Percentiles rank a stretch among this genome's conserved stretches.
Evolutionary conservation across 2,797 vertebrate genomes (phyloP).

Genomic region (Dryobates pubescens): DNA sequence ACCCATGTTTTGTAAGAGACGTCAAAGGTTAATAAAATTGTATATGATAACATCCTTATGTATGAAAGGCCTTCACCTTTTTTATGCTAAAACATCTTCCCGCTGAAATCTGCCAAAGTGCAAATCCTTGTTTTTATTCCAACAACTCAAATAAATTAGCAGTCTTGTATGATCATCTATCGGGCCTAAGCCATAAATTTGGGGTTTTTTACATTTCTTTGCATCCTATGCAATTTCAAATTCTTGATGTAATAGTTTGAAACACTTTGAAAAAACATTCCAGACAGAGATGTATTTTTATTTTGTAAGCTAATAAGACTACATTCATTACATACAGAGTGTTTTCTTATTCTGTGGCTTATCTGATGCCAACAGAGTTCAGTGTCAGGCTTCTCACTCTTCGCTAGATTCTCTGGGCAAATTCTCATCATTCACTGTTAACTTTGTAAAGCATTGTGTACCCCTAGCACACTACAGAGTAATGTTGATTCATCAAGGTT

Average conservation of each 20-base stretch:
- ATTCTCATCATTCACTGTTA: not conserved
- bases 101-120: not conserved
- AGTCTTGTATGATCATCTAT: not conserved
- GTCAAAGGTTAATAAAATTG: not conserved
- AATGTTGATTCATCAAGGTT: constrained; percentile 26
- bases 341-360: not conserved
- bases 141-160: not conserved
- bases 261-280: not conserved
- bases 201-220: not conserved
- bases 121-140: not conserved
- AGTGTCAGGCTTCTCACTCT: not conserved
- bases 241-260: not conserved
- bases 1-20: not conserved
- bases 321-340: fast-evolving
- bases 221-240: not conserved
- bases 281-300: not conserved
- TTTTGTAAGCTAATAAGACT: not conserved
- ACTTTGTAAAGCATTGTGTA: not conserved
- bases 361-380: not conserved
- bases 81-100: not conserved
- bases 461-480: not conserved
- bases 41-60: not conserved
- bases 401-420: not conserved
- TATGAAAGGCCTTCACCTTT: not conserved
- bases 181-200: not conserved